A percentile compares a stretch with the other conserved stretches of the same genome.
These are phyloP conservation scores for Polydrusus pterygomalis DNA, from an alignment of 2,888 invertebrate species.

Conservation along the genomic window DNA sequence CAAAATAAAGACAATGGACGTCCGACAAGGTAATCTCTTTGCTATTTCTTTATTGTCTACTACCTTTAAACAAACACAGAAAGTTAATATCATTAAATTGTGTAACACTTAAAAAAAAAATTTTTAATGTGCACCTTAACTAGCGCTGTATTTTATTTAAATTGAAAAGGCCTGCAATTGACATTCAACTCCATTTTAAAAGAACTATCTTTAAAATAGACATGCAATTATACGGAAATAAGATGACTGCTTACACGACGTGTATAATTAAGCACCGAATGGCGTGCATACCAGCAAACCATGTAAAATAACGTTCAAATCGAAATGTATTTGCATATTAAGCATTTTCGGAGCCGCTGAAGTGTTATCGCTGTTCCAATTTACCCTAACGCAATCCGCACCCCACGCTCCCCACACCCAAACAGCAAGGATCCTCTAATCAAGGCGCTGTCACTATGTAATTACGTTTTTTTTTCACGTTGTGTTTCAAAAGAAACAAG, in stretches of 20 bases:
- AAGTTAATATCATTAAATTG: too few species aligned
- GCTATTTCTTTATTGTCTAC: too few species aligned
- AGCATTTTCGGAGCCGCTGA: conserved; percentile 38
- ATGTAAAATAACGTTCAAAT: conserved; percentile 37
- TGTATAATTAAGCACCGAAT: conserved; percentile 66
- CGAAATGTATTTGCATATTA: conserved; percentile 47
- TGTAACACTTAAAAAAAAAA: too few species aligned
- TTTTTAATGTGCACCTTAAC: too few species aligned
- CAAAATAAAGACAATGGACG: too few species aligned
- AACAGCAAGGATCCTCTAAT: conserved; percentile 28
- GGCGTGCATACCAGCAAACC: conserved; percentile 60
- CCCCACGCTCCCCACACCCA: conserved; percentile 17
- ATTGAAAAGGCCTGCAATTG: conserved; percentile 14
- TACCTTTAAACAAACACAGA: too few species aligned
- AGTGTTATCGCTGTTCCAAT: conserved; percentile 37
- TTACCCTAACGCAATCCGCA: conserved; percentile 17
- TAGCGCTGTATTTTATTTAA: conserved; percentile 8
- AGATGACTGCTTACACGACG: conserved; percentile 66
- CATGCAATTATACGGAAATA: conserved; percentile 67
- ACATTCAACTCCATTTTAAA: conserved; percentile 12
- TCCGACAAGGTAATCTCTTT: too few species aligned
- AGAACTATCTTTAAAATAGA: conserved; percentile 64
- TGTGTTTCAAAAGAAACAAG: conserved; percentile 18
- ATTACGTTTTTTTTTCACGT: conserved; percentile 33
- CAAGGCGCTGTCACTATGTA: conserved; percentile 39